A percentile compares a stretch with the other conserved stretches of the same genome.
phyloP scores from a whole-genome alignment of 2,113 vertebrate species.

The Otolemur garnettii region DNA sequence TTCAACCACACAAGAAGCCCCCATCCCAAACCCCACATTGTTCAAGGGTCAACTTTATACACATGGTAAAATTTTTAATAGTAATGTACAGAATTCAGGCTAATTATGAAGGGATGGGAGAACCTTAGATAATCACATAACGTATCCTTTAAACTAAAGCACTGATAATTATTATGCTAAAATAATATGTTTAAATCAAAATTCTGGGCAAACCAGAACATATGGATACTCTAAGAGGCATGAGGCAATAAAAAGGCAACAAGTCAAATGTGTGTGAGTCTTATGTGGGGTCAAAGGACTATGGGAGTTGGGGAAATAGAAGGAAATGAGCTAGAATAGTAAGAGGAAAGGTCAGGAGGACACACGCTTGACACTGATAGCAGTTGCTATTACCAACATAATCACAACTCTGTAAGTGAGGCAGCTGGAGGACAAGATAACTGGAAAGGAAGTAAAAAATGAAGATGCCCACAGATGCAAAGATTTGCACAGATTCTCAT shows the following conservation, averaged over 20 bases:
- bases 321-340: not conserved
- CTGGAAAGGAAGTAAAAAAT: not conserved
- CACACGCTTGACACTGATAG: not conserved
- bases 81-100: not conserved
- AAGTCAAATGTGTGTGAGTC: not conserved
- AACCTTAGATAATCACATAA: not conserved
- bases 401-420: not conserved
- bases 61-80: not conserved
- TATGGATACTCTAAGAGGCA: not conserved
- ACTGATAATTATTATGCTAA: not conserved
- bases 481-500: not conserved
- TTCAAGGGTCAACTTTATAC: not conserved
- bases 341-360: not conserved
- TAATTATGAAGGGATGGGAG: not conserved
- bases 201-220: not conserved
- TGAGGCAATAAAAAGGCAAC: not conserved
- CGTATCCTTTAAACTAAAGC: not conserved
- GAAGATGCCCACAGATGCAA: not conserved
- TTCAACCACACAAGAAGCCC: not conserved
- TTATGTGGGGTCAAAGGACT: not conserved
- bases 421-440: not conserved
- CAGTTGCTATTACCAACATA: not conserved
- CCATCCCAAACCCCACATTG: not conserved
- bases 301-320: not conserved
- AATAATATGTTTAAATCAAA: not conserved